These are phyloP conservation scores for Acanthoscelides obtectus DNA, from an alignment of 2,888 invertebrate species.

Conservation along the genomic window DNA sequence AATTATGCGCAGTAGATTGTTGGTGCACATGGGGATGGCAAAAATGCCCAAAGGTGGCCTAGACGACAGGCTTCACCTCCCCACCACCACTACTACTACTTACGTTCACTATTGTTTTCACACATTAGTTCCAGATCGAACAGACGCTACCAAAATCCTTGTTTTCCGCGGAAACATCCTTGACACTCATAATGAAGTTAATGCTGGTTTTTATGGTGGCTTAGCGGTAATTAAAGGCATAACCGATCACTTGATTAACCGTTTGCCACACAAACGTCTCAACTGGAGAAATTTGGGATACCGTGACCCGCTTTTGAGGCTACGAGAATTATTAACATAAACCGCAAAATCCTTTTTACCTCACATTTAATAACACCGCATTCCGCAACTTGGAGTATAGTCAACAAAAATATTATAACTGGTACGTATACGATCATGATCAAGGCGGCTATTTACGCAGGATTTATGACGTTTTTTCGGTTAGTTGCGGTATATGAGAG, in stretches of 20 bases:
- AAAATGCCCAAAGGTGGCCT: no score
- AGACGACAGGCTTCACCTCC: no score
- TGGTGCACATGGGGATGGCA: no score
- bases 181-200: not conserved
- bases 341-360: not conserved
- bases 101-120: no score
- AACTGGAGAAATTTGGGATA: not conserved
- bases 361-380: not conserved
- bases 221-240: not conserved
- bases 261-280: not conserved
- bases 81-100: no score
- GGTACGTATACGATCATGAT: not conserved
- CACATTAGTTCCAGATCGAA: no score
- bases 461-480: not conserved
- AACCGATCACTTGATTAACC: not conserved
- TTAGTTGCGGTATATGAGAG: not conserved
- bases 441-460: not conserved
- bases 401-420: not conserved
- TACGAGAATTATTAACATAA: not conserved
- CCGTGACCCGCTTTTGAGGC: not conserved
- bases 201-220: not conserved
- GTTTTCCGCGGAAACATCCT: not conserved
- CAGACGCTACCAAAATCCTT: not conserved
- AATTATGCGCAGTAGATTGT: no score
- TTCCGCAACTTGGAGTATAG: not conserved